These are phyloP conservation scores for Scaptomyza caliginosa DNA, from an alignment of 2,888 invertebrate species.

Conservation along the genomic window DNA sequence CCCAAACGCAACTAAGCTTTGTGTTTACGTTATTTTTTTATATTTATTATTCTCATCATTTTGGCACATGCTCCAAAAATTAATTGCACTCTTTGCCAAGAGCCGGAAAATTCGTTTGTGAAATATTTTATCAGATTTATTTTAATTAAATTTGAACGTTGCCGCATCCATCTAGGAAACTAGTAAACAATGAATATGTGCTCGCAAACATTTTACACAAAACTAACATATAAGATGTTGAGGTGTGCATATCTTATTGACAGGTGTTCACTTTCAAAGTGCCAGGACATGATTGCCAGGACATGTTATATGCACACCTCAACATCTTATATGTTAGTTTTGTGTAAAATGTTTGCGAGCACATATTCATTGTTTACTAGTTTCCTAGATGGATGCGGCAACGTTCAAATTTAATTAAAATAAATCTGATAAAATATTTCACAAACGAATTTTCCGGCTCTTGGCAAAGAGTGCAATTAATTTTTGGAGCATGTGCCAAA, in stretches of 20 bases:
- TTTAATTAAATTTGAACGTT: conserved; percentile 12
- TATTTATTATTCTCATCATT: no score
- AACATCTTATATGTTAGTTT: not conserved
- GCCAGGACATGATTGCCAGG: not conserved
- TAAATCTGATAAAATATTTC: not conserved
- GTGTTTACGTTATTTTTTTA: not conserved
- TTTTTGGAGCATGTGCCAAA: not conserved
- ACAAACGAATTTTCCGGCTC: not conserved
- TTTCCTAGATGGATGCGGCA: not conserved
- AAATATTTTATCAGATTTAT: not conserved
- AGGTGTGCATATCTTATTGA: no score
- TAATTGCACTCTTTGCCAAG: not conserved
- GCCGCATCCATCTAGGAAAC: not conserved
- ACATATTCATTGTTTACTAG: not conserved
- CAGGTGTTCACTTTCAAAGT: conserved; percentile 1
- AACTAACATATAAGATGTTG: no score
- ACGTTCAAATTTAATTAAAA: conserved; percentile 13
- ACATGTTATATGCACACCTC: not conserved
- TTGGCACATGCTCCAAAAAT: not conserved
- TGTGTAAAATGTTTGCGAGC: no score
- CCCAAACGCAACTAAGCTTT: not conserved
- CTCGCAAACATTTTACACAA: no score
- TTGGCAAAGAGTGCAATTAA: not conserved
- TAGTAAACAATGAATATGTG: not conserved
- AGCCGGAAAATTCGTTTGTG: not conserved